phyloP scores from a whole-genome alignment of 2,888 invertebrate genomes.

The Cheilosia impressa region DNA sequence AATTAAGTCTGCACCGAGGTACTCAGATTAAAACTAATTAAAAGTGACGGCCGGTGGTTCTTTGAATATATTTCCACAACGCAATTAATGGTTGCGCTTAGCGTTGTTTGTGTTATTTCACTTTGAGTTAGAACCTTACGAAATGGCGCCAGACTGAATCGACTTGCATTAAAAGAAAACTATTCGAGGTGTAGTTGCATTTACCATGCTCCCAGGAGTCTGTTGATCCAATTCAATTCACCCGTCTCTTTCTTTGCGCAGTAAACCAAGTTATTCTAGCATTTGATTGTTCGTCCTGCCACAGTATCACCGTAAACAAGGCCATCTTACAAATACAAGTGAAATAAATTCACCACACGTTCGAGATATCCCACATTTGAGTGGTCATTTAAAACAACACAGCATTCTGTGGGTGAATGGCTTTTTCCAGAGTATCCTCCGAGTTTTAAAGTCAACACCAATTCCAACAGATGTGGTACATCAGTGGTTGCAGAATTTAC shows the following conservation, averaged over 20 bases:
- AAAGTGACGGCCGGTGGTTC: constrained; percentile 14
- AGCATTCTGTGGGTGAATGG: constrained; percentile 11
- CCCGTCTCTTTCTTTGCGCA: background rate
- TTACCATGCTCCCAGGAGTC: background rate
- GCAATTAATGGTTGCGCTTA: constrained; percentile 25
- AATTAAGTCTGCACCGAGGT: constrained; percentile 11
- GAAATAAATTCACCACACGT: constrained; percentile 56
- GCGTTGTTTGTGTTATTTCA: background rate
- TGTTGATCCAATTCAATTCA: background rate
- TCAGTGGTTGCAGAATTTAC: constrained; percentile 26
- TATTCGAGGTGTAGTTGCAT: background rate
- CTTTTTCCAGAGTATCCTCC: constrained; percentile 1
- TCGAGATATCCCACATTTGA: constrained; percentile 36
- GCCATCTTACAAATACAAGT: constrained; percentile 11
- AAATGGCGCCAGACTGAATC: background rate
- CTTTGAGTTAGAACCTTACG: background rate
- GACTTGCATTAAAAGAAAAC: background rate
- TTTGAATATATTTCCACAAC: constrained; percentile 19
- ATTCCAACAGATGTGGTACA: constrained; percentile 48
- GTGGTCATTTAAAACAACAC: constrained; percentile 29
- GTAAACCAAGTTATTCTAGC: constrained; percentile 4
- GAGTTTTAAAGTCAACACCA: constrained; percentile 42
- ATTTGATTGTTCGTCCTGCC: constrained; percentile 27
- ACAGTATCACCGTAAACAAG: background rate
- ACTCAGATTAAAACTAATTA: constrained; percentile 48